A percentile compares a stretch with the other conserved stretches of the same genome.
These are phyloP conservation scores for Vulpes lagopus DNA, from an alignment of 2,113 vertebrate species.

Conservation along the genomic window DNA sequence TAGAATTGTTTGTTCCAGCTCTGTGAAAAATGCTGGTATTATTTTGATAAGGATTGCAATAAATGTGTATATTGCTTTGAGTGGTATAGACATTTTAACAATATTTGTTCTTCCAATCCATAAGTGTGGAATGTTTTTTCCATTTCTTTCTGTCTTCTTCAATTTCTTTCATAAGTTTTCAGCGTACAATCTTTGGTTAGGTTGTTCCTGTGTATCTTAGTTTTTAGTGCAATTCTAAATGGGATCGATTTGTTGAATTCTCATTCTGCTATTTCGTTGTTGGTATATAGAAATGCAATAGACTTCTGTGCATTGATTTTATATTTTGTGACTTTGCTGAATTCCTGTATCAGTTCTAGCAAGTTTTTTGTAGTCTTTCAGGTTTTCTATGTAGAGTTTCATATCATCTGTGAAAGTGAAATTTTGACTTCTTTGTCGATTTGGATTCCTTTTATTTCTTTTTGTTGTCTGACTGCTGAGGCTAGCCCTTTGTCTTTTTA, in stretches of 20 bases:
- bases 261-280: neutral
- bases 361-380: neutral
- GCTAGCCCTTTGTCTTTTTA: neutral
- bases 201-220: neutral
- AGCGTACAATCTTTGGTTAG: neutral
- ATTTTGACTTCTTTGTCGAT: neutral
- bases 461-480: neutral
- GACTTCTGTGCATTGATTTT: neutral
- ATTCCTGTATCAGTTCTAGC: neutral
- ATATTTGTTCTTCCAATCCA: neutral
- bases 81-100: neutral
- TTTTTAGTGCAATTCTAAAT: neutral
- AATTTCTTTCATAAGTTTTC: neutral
- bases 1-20: neutral
- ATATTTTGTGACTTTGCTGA: neutral
- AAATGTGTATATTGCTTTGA: neutral
- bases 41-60: neutral
- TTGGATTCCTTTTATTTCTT: neutral
- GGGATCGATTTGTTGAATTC: neutral
- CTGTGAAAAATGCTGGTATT: neutral
- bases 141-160: neutral
- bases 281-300: neutral
- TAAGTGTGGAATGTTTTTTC: neutral
- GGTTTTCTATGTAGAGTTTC: neutral
- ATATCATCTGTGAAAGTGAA: neutral